phyloP scores from a whole-genome alignment of 53 echinoderm and acorn worm species.

The Patiria pectinifera region DNA sequence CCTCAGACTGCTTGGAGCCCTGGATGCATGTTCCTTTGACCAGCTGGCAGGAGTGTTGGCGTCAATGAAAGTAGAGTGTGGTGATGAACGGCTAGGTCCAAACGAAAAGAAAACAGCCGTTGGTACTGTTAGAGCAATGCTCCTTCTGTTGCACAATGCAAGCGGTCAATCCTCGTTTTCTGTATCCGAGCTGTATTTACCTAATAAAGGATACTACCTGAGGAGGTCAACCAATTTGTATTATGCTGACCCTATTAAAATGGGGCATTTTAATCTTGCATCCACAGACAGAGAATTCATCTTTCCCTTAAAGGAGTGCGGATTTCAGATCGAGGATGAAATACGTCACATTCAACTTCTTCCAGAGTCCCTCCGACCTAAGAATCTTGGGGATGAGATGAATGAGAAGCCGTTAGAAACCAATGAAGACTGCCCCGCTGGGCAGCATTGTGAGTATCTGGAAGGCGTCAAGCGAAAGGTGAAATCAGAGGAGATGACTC shows the following conservation, averaged over 20 bases:
- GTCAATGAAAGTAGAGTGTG: too few species aligned
- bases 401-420: too few species aligned
- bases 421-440: not conserved
- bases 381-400: too few species aligned
- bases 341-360: not conserved
- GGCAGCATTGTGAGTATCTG: conserved; percentile 37
- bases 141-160: not conserved
- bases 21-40: conserved; percentile 34
- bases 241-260: conserved; percentile 39
- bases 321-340: conserved; percentile 15
- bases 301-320: conserved; percentile 36
- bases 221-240: conserved; percentile 5
- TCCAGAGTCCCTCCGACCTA: too few species aligned
- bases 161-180: not conserved
- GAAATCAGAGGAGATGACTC: not conserved
- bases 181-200: conserved; percentile 9
- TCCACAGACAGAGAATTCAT: too few species aligned
- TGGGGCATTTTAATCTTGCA: not conserved
- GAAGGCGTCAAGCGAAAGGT: not conserved
- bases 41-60: conserved; percentile 8
- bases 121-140: conserved; percentile 19
- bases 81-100: conserved; percentile 11
- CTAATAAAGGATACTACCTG: not conserved
- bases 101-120: conserved; percentile 42
- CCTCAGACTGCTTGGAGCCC: conserved; percentile 39